Conservation (phyloP, 35 echinoderm and acorn worm genomes). For the Eucidaris tribuloides region DNA sequence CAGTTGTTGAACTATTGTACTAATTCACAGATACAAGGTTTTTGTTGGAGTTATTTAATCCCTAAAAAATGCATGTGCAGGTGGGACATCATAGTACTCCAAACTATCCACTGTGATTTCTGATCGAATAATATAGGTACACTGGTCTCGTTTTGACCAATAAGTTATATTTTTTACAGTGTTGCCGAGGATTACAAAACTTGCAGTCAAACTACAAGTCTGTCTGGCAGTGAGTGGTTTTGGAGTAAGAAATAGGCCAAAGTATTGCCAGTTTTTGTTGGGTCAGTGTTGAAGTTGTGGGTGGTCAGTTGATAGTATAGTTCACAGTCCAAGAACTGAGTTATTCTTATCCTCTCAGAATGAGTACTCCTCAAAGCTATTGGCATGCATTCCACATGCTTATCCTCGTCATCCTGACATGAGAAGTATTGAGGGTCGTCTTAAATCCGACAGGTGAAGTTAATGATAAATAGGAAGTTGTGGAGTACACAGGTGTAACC, state of each 20-base stretch:
- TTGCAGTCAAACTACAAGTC: neutral
- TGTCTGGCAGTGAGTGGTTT: neutral
- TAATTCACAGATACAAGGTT: too few species aligned
- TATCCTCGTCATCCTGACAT: slow-evolving; percentile 46
- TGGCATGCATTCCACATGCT: slow-evolving; percentile 78
- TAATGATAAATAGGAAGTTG: neutral
- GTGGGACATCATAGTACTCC: too few species aligned
- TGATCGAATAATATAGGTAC: too few species aligned
- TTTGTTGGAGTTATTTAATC: too few species aligned
- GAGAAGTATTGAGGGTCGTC: slow-evolving; percentile 54
- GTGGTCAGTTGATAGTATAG: neutral
- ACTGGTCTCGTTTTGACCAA: too few species aligned
- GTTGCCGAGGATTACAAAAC: neutral
- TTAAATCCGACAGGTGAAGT: slow-evolving; percentile 52
- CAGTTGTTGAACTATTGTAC: too few species aligned
- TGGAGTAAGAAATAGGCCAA: neutral
- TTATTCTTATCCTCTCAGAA: slow-evolving; percentile 27
- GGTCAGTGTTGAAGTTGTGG: neutral
- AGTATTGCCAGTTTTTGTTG: neutral
- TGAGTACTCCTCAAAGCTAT: slow-evolving; percentile 81
- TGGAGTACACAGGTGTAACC: neutral
- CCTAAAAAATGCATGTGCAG: too few species aligned
- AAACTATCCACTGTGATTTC: too few species aligned
- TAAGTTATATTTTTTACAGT: too few species aligned
- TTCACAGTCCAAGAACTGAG: neutral